Evolutionary conservation across 2,888 invertebrate species (phyloP).

Genomic region (Thymelicus lineola): DNA sequence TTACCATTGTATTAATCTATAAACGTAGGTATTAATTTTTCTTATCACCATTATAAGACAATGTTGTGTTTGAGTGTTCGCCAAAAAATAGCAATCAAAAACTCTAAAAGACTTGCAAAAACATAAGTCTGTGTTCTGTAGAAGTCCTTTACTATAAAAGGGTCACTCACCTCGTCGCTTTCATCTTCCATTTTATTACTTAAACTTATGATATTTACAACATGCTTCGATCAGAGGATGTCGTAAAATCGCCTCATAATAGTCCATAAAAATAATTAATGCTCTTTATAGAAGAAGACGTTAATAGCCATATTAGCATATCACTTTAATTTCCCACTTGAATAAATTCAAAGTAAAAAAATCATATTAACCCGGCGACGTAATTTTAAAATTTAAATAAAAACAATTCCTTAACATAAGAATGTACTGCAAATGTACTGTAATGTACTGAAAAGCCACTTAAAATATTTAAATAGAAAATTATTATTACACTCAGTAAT

Average conservation of each 20-base stretch:
- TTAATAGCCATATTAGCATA: background rate
- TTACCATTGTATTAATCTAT: too few relatives aligned
- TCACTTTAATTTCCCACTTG: background rate
- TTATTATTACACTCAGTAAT: too few relatives aligned
- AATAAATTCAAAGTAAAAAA: background rate
- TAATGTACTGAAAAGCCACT: background rate
- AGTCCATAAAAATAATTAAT: background rate
- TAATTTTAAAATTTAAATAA: background rate
- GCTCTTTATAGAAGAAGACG: background rate
- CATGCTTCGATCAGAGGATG: background rate
- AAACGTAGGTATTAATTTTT: too few relatives aligned
- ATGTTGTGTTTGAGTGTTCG: slow-evolving; percentile 5
- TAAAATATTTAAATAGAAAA: background rate
- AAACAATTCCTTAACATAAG: background rate
- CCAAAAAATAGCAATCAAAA: slow-evolving; percentile 11
- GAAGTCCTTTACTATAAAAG: slow-evolving; percentile 20
- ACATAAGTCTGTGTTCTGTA: background rate
- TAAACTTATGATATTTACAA: background rate
- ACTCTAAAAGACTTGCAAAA: slow-evolving; percentile 2
- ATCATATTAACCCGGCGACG: background rate
- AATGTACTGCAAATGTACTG: too few relatives aligned
- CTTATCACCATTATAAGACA: too few relatives aligned
- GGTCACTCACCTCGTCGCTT: slow-evolving; percentile 29
- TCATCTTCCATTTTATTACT: slow-evolving; percentile 30
- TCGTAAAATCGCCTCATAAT: slow-evolving; percentile 1